Percentiles rank a stretch among this genome's conserved stretches.
These are phyloP conservation scores for Nanorana parkeri DNA, from an alignment of 2,113 vertebrate genomes.

Conservation along the genomic window DNA sequence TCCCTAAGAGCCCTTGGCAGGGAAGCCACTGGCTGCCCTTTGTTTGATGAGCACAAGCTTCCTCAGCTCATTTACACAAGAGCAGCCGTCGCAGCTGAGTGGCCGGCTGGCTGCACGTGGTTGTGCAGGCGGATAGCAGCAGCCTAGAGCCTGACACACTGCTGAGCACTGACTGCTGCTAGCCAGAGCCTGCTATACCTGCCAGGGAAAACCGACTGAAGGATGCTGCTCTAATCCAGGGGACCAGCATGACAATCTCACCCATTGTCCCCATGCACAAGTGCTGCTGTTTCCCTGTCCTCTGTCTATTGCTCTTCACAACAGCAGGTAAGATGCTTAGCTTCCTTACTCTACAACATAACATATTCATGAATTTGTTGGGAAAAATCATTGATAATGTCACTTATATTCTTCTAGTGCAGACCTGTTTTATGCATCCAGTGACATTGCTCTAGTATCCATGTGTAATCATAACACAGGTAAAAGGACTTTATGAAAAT, in stretches of 20 bases:
- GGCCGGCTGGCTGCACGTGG: constrained; percentile 34
- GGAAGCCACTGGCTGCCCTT: constrained; percentile 22
- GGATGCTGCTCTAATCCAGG: not conserved
- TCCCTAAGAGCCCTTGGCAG: constrained; percentile 27
- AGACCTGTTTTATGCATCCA: too few species aligned
- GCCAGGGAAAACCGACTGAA: not conserved
- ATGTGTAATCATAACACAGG: too few species aligned
- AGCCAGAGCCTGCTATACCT: too few species aligned
- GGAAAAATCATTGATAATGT: too few species aligned
- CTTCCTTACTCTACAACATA: not conserved
- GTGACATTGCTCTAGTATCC: too few species aligned
- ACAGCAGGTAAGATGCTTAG: constrained; percentile 70
- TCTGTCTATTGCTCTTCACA: constrained; percentile 68
- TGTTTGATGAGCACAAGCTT: constrained; percentile 38
- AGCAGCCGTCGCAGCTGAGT: constrained; percentile 27
- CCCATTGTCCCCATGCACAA: constrained; percentile 66
- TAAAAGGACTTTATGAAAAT: too few species aligned
- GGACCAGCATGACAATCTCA: not conserved
- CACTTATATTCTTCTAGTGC: too few species aligned
- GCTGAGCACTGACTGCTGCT: not conserved
- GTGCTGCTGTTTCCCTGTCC: constrained; percentile 60
- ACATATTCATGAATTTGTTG: too few species aligned
- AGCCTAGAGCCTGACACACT: constrained; percentile 6
- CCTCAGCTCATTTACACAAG: constrained; percentile 16
- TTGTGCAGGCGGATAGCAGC: constrained; percentile 22